These are phyloP conservation scores for Drosophila diplacantha DNA, from an alignment of 2,888 invertebrate species.

Conservation along the genomic window DNA sequence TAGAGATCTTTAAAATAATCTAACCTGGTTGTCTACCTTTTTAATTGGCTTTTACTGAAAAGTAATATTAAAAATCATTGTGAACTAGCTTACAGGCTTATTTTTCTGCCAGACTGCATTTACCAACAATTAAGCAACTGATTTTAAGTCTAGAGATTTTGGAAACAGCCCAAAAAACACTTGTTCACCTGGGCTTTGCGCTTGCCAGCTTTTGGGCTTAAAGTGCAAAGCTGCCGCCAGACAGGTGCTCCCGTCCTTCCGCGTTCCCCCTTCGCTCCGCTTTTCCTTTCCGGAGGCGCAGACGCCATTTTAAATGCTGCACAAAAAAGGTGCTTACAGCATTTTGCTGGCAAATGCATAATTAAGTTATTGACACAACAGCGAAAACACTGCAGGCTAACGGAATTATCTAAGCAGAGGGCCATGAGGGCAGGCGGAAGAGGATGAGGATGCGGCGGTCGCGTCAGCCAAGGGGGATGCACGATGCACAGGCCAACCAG, in stretches of 20 bases:
- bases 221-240: conserved; percentile 27
- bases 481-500: conserved; percentile 40
- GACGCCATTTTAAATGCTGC: conserved; percentile 55
- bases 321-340: conserved; percentile 47
- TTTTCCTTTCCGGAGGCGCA: conserved; percentile 10
- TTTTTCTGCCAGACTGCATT: not conserved
- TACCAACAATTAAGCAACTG: conserved; percentile 11
- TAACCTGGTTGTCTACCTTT: no score
- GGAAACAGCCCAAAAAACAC: conserved; percentile 12
- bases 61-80: not conserved
- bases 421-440: conserved; percentile 35
- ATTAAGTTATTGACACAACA: conserved; percentile 60
- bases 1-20: no score
- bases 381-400: conserved; percentile 52
- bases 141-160: conserved; percentile 13
- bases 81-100: not conserved
- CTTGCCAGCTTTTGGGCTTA: conserved; percentile 47
- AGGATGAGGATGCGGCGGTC: conserved; percentile 5
- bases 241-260: not conserved
- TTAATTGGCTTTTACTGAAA: not conserved
- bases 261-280: not conserved
- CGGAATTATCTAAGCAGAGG: conserved; percentile 60
- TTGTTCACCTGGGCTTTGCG: conserved; percentile 15
- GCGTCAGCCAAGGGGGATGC: conserved; percentile 7
- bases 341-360: conserved; percentile 64